Conservation (phyloP, 2,113 vertebrate species). For the Poeciliopsis retropinna region DNA sequence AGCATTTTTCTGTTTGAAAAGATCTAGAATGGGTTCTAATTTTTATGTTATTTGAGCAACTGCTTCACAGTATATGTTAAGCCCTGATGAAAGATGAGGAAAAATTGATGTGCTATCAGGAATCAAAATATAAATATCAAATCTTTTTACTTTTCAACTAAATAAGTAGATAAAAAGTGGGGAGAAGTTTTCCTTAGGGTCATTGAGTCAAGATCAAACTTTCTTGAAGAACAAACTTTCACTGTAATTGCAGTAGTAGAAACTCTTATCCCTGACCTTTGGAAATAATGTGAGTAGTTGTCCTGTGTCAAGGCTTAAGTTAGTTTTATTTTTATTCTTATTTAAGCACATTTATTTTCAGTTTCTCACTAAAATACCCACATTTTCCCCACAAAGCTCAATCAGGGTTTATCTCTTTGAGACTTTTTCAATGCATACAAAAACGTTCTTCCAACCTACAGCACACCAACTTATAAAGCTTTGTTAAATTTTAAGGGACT, state of each 20-base stretch:
- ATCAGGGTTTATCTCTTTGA: background rate
- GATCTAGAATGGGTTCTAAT: no score
- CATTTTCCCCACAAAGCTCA: background rate
- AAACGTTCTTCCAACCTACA: background rate
- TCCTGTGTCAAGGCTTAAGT: background rate
- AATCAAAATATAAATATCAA: background rate
- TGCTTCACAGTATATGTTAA: background rate
- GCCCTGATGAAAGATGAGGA: background rate
- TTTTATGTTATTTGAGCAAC: background rate
- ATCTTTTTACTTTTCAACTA: background rate
- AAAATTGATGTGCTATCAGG: background rate
- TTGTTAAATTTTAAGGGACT: background rate
- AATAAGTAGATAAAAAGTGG: no score
- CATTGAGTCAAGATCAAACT: no score
- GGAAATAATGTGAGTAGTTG: background rate
- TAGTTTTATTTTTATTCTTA: no score
- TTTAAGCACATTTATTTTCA: no score
- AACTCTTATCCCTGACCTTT: background rate
- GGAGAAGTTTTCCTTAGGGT: no score
- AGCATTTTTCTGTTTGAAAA: no score
- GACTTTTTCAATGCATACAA: background rate
- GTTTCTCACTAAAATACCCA: no score
- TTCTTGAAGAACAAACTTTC: no score
- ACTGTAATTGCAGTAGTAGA: background rate
- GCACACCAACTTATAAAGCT: background rate